Percentiles rank a stretch among this genome's conserved stretches.
Conservation (phyloP, 2,113 vertebrate genomes). For the Plestiodon gilberti region DNA sequence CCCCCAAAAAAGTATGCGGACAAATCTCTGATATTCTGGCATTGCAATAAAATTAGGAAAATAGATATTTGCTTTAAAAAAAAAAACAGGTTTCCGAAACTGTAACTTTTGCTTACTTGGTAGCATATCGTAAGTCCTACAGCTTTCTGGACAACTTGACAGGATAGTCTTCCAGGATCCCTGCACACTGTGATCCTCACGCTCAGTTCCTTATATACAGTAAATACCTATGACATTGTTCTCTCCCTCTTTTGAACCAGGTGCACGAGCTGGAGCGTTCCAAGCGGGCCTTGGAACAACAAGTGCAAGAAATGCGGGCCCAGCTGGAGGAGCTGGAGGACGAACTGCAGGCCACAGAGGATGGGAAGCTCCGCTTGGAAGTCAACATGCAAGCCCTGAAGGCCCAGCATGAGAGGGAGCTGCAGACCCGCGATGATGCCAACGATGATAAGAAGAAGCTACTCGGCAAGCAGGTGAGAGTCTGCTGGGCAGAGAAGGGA, state of each 20-base stretch:
- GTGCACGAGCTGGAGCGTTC: constrained; percentile 89
- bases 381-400: constrained; percentile 74
- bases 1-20: background rate
- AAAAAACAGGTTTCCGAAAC: background rate
- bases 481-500: accelerated
- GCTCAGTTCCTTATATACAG: too few relatives aligned
- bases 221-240: too few relatives aligned
- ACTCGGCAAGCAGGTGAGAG: constrained; percentile 72
- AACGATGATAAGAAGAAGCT: constrained; percentile 71
- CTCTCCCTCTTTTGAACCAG: constrained; percentile 57
- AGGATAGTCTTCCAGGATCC: too few relatives aligned
- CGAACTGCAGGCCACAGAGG: constrained; percentile 67
- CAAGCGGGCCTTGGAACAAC: constrained; percentile 81
- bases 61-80: background rate
- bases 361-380: constrained; percentile 74
- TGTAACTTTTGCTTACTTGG: background rate
- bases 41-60: background rate
- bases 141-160: background rate
- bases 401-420: constrained; percentile 71
- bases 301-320: constrained; percentile 80
- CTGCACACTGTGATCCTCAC: too few relatives aligned
- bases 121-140: background rate
- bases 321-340: constrained; percentile 79
- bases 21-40: background rate
- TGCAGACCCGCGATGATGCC: constrained; percentile 66